These are phyloP conservation scores for Argyresthia goedartella DNA, from an alignment of 2,888 invertebrate genomes.

Conservation along the genomic window DNA sequence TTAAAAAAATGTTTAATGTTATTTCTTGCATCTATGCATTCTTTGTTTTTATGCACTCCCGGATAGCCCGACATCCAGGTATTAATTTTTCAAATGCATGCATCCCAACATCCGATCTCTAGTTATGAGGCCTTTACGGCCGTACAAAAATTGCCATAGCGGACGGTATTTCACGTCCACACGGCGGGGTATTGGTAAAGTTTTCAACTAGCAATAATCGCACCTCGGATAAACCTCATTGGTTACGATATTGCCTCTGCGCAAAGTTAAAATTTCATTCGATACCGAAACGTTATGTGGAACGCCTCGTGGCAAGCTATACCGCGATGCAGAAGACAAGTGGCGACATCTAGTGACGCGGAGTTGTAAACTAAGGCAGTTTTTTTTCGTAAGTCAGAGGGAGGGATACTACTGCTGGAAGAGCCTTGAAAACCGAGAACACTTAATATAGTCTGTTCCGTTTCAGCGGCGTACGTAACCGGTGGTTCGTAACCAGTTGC, in stretches of 20 bases:
- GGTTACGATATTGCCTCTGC: constrained; percentile 95
- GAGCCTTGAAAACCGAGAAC: too few relatives aligned
- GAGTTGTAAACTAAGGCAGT: background rate
- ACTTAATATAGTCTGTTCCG: too few relatives aligned
- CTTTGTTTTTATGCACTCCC: too few relatives aligned
- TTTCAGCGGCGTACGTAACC: too few relatives aligned
- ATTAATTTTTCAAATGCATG: too few relatives aligned
- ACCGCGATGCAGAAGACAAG: constrained; percentile 17
- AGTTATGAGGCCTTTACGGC: constrained; percentile 36
- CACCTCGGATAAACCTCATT: constrained; percentile 91
- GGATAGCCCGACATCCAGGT: too few relatives aligned
- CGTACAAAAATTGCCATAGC: constrained; percentile 60
- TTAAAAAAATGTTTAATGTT: too few relatives aligned
- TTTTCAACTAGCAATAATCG: constrained; percentile 95
- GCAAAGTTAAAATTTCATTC: constrained; percentile 74
- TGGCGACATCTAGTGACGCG: constrained; percentile 36
- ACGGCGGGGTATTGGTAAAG: constrained; percentile 93
- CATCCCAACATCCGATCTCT: too few relatives aligned
- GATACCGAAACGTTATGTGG: background rate
- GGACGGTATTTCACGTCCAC: constrained; percentile 83
- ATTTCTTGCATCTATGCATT: too few relatives aligned
- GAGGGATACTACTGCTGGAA: too few relatives aligned
- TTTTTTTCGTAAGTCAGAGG: too few relatives aligned
- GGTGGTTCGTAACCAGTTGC: too few relatives aligned
- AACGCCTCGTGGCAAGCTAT: background rate